Evolutionary conservation across 2,888 invertebrate genomes (phyloP), one percentile per base, ranked within the genome.

Genomic region (Acleris holmiana): DNA sequence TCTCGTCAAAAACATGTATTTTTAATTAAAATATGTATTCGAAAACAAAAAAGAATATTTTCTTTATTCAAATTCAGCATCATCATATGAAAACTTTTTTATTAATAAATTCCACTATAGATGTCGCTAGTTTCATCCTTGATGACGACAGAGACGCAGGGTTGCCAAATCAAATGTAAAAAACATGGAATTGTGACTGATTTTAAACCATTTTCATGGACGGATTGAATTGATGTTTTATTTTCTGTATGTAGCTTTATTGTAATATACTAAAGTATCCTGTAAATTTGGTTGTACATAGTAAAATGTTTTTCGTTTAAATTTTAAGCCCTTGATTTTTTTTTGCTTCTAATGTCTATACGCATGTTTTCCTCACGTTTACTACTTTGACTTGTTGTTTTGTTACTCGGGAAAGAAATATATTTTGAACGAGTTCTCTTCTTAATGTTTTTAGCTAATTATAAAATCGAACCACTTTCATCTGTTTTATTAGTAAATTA

Each of bases 211-310:
- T 49, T 60, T 60, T 65, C 49, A 50, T 59, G 25, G 29, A 41
- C 51, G 47, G 57, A 65, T 54, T 61, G 40, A 62, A 54, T 40
- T 55, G 13, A 35, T 72, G 68, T 68, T 63, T 67, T 68, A 69
- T 66, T 68, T 68, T 75, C 73, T 69, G 66, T 61, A 61, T 40
- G 41, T 66, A 66, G 61, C 57, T 68, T 25, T 72, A 75, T 61
- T 79, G 77, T 81, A 81, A 75, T 70, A 78, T 79, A 79, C 21
- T 63, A 61, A 72, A 73, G 71, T 76, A 76, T 80, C 71, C 74
- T 91, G 89, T 91, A 89, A 83, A 91, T 89, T 65, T 90, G 89
- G 86, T 89, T 91, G 91, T 91, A 91, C 79, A 91, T 91, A 90
- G 83, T 86, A 82, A 72, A 82, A 77, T 73, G 75, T 69, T 75